Conservation (phyloP, 2,113 vertebrate genomes). For the Tricholaema leucomelas region DNA sequence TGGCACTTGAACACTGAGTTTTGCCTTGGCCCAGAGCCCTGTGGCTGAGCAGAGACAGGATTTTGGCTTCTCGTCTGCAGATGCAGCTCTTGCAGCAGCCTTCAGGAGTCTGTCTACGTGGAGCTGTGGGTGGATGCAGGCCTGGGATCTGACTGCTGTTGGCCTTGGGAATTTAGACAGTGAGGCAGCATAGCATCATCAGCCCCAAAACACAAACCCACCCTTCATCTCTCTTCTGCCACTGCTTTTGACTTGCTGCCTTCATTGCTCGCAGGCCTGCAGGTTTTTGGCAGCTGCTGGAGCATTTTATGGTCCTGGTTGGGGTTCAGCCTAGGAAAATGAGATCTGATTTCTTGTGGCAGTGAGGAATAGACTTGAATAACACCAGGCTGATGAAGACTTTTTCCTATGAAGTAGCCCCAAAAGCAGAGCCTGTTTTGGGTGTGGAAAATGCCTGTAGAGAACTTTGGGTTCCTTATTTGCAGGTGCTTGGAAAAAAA, state of each 20-base stretch:
- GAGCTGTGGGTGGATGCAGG: neutral
- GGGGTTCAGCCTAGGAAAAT: neutral
- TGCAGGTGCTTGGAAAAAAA: neutral
- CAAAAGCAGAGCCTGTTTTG: neutral
- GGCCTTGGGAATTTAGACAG: neutral
- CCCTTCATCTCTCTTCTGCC: neutral
- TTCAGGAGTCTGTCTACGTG: neutral
- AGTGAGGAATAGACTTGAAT: neutral
- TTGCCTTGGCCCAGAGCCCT: neutral
- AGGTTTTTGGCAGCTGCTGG: neutral
- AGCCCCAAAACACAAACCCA: neutral
- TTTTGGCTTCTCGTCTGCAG: neutral
- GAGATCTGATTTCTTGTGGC: neutral
- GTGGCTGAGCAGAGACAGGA: neutral
- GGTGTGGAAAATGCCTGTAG: neutral
- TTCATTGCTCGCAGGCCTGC: neutral
- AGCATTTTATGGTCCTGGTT: neutral
- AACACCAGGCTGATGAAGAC: neutral
- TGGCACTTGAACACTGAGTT: fast-evolving
- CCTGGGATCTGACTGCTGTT: neutral
- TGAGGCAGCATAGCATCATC: neutral
- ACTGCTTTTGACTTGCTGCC: neutral
- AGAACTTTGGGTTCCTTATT: neutral
- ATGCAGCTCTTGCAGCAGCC: neutral
- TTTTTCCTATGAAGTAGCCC: neutral